Evolutionary conservation across 2,113 vertebrate genomes (phyloP), one percentile per base, ranked within the genome.

Genomic region (Petrocephalus zakoni): DNA sequence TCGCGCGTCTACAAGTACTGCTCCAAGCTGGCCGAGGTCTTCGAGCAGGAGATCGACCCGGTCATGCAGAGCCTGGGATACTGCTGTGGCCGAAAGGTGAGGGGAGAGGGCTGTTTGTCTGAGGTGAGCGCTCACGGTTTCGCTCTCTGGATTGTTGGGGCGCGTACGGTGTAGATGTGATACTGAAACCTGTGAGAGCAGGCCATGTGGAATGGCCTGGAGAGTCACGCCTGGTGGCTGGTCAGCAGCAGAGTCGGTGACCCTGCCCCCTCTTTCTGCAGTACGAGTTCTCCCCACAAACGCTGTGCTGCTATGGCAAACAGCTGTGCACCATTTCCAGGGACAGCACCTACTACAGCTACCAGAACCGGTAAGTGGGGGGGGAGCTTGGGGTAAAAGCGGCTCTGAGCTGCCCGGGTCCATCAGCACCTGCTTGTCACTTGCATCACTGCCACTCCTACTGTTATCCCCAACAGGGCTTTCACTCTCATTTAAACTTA

Each of bases 201-300:
- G 21, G 51, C 21, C 46, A 25, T 29, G n/a, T n/a, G n/a, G 34
- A 55, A 56, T 55, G 86, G 25, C 34, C 25, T 51, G 34, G 21
- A 6, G 15, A 58, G 34, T 21, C 25, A 21, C 5, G 2, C 34
- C 29, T 52, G 8, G 53, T 2, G 85, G 21, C 53, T 46, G n/a
- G n/a, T 85, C n/a, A 1, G 6, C 53, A 42, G 52, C 53, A 56
- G 55, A 37, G 29, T 8, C 0, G 61, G 25, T 52, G 4, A 53
- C 25, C 47, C 85, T 91, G 93, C 61, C 92, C 81, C 37, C 46
- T 72, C 86, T 91, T 82, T 96, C 93, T 93, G 90, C 97, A 99
- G 98, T 99, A 97, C 83, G 98, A 99, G 94, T 99, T 99, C 92
- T 99, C 98, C 89, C 98, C 98, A 68, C 98, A 99, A 95, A 99